These are phyloP conservation scores for Lampris incognitus DNA, from an alignment of 2,113 vertebrate genomes.

Conservation along the genomic window DNA sequence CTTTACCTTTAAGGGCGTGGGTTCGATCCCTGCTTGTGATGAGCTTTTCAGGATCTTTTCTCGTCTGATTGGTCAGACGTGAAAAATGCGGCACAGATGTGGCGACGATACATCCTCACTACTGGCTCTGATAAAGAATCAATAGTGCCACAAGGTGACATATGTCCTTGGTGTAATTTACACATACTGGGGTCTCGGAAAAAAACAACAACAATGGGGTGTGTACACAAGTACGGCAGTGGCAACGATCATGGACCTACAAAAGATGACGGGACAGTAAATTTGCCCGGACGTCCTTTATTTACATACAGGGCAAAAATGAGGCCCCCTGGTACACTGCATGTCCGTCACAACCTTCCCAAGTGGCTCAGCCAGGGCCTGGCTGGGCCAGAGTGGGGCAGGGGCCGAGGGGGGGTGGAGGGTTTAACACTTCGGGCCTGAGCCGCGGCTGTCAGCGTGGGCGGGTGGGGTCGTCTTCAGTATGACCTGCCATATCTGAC, in stretches of 20 bases:
- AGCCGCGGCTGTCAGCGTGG: conserved; percentile 74
- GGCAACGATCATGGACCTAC: conserved; percentile 26
- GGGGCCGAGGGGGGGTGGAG: conserved; percentile 47
- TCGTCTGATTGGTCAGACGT: background rate
- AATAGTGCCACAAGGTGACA: conserved; percentile 17
- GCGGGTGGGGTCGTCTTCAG: conserved; percentile 65
- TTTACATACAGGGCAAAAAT: conserved; percentile 58
- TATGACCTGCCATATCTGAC: conserved; percentile 78
- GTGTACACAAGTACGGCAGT: background rate
- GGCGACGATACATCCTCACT: conserved; percentile 21
- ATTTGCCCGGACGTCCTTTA: conserved; percentile 48
- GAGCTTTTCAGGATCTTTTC: conserved; percentile 21
- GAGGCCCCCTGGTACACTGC: conserved; percentile 43
- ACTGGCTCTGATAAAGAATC: conserved; percentile 33
- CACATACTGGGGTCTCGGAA: conserved; percentile 8
- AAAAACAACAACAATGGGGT: conserved; percentile 3
- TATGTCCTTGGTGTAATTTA: conserved; percentile 21
- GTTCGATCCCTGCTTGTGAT: background rate
- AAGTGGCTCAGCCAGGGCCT: conserved; percentile 69
- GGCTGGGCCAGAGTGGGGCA: conserved; percentile 63
- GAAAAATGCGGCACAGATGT: conserved; percentile 21
- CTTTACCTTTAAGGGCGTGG: background rate
- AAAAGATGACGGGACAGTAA: conserved; percentile 38
- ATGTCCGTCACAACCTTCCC: conserved; percentile 73
- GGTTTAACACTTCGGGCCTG: conserved; percentile 53